Conservation (phyloP, 2,888 invertebrate genomes). For the Rotaria magnacalcarata region DNA sequence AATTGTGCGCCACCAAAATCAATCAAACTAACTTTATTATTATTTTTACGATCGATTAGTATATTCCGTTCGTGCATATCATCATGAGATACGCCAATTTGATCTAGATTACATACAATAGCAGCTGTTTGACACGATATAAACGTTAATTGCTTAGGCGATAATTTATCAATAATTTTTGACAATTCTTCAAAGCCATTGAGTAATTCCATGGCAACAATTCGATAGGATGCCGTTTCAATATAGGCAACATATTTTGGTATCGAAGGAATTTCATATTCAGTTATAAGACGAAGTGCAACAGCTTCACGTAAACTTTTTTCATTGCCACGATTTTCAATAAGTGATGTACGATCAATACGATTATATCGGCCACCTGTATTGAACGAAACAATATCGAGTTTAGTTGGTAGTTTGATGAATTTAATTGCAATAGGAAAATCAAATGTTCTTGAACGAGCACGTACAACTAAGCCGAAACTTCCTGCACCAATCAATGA, state of each 20-base stretch:
- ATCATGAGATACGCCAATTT: background rate
- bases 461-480: background rate
- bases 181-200: conserved; percentile 7
- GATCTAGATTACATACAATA: background rate
- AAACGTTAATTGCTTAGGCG: background rate
- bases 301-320: conserved; percentile 26
- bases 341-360: background rate
- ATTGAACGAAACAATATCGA: background rate
- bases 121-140: conserved; percentile 5
- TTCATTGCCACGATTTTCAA: background rate
- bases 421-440: conserved; percentile 4
- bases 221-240: background rate
- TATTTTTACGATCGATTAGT: background rate
- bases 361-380: background rate
- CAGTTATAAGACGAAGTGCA: background rate
- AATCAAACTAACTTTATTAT: background rate
- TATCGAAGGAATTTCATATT: background rate
- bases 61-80: conserved; percentile 31
- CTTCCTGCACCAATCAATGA: conserved; percentile 6
- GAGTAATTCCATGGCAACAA: background rate
- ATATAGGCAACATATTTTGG: conserved; percentile 17
- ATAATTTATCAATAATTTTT: conserved; percentile 8
- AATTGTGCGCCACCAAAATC: conserved; percentile 28
- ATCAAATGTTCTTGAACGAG: background rate
- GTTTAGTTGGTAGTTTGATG: background rate